Evolutionary conservation across 2,888 invertebrate genomes (phyloP).

Genomic region (Orthosia cruda): DNA sequence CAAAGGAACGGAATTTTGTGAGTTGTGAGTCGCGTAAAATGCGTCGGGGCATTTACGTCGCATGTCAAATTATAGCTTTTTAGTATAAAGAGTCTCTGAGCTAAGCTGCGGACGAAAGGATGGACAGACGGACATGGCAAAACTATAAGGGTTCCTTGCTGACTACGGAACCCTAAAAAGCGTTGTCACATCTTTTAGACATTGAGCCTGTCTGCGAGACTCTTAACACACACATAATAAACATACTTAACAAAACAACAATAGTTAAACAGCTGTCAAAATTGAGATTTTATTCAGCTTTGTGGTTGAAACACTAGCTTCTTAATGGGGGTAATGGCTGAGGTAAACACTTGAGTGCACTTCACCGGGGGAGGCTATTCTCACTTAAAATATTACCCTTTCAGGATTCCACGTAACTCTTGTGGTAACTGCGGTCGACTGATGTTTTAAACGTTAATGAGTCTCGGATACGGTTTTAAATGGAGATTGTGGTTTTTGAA

Average conservation of each 20-base stretch:
- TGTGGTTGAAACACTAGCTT: slow-evolving; percentile 65
- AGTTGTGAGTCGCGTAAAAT: no score
- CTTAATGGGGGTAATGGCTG: slow-evolving; percentile 85
- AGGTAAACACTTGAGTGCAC: slow-evolving; percentile 87
- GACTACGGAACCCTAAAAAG: no score
- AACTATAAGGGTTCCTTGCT: no score
- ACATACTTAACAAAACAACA: neutral
- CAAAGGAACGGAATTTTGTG: no score
- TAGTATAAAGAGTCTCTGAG: no score
- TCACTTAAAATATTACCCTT: slow-evolving; percentile 89
- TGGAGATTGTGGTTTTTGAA: slow-evolving; percentile 4
- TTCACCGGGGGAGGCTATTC: slow-evolving; percentile 81
- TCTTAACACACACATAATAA: no score
- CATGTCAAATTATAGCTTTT: no score
- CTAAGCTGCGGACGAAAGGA: no score
- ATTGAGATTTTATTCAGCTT: slow-evolving; percentile 58
- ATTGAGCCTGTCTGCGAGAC: no score
- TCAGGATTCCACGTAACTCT: slow-evolving; percentile 85
- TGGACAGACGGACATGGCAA: no score
- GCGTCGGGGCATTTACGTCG: no score
- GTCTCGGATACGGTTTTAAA: slow-evolving; percentile 43
- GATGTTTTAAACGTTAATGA: slow-evolving; percentile 76
- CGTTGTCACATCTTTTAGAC: no score
- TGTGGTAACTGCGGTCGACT: slow-evolving; percentile 72
- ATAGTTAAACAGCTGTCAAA: slow-evolving; percentile 42